Base-by-base conservation (phyloP, 2,797 vertebrate genomes). In the Kryptopterus vitreolus region DNA sequence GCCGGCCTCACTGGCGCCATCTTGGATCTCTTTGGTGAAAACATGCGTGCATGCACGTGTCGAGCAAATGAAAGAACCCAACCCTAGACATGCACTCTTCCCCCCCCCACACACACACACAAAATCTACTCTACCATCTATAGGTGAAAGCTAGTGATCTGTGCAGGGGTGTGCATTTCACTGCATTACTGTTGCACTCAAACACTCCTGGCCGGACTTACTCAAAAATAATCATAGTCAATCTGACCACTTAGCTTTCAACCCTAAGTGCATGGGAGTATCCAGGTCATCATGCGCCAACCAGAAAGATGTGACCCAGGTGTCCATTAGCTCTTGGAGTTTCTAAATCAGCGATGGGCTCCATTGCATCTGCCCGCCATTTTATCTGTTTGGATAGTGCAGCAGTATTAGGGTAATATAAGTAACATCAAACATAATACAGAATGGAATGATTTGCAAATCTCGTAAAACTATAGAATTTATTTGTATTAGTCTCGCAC, bases 11-110 rank as follows among this genome's bases (percentile, higher is more conserved):
- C n/a, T n/a, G n/a, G n/a, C n/a, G n/a, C n/a, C n/a, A n/a, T n/a
- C n/a, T n/a, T n/a, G n/a, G n/a, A n/a, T n/a, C n/a, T n/a, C n/a
- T n/a, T n/a, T n/a, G n/a, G n/a, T n/a, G n/a, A n/a, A n/a, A n/a
- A n/a, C 3, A 16, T 26, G 43, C 26, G 38, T 69, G 24, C n/a
- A 48, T 62, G 29, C 8, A 4, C 13, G 11, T 8, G 12, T 53
- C 29, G 13, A 1, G 11, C 10, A 71, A 71, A 31, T 22, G 35
- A 24, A 57, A 78, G 85, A 87, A 86, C 82, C 73, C 81, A 76
- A 58, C 55, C n/a, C 79, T 24, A 18, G 10, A 24, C n/a, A 13
- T 9, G 3, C 48, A 61, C 13, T 26, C n/a, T 73, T 57, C 38
- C n/a, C n/a, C n/a, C n/a, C n/a, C n/a, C n/a, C n/a, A n/a, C n/a